Percentiles rank a stretch among this genome's conserved stretches.
phyloP scores from a whole-genome alignment of 2,888 invertebrate genomes.

The Embidobia sp. region DNA sequence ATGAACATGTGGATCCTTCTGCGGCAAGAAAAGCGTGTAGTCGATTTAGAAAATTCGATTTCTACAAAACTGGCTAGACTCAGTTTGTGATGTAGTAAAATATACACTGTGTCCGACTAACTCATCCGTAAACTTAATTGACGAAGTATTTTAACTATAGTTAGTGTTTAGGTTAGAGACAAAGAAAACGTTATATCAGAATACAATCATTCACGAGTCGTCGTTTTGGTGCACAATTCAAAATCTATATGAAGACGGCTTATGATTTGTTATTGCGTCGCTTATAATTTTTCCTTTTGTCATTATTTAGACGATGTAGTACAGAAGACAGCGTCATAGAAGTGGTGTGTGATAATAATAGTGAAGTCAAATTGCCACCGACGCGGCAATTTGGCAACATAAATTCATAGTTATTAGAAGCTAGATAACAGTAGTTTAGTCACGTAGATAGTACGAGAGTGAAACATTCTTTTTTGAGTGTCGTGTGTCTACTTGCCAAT shows the following conservation, averaged over 20 bases:
- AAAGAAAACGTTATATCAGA: constrained; percentile 48
- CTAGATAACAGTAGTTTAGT: constrained; percentile 74
- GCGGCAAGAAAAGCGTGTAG: constrained; percentile 75
- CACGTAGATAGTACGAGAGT: constrained; percentile 76
- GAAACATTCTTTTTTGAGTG: constrained; percentile 69
- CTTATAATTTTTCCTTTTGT: constrained; percentile 63
- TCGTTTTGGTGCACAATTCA: constrained; percentile 54
- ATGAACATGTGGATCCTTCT: constrained; percentile 71
- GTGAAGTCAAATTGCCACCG: constrained; percentile 57
- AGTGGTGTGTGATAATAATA: constrained; percentile 65
- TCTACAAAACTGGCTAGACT: constrained; percentile 74
- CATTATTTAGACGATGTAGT: constrained; percentile 72
- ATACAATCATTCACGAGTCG: constrained; percentile 57
- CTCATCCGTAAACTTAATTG: constrained; percentile 71
- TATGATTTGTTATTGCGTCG: constrained; percentile 54
- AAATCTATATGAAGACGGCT: constrained; percentile 46
- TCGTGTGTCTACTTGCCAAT: constrained; percentile 67
- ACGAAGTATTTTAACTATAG: constrained; percentile 69
- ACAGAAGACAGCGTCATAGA: constrained; percentile 65
- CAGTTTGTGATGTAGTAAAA: constrained; percentile 70
- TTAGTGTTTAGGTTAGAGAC: constrained; percentile 66
- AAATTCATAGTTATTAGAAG: constrained; percentile 68
- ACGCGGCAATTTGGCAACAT: constrained; percentile 63
- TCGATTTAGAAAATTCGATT: constrained; percentile 75
- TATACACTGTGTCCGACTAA: constrained; percentile 69